Percentiles rank a stretch among this genome's conserved stretches.
These are phyloP conservation scores for Dendroctonus ponderosae DNA, from an alignment of 1,140 invertebrate species.

Conservation along the genomic window DNA sequence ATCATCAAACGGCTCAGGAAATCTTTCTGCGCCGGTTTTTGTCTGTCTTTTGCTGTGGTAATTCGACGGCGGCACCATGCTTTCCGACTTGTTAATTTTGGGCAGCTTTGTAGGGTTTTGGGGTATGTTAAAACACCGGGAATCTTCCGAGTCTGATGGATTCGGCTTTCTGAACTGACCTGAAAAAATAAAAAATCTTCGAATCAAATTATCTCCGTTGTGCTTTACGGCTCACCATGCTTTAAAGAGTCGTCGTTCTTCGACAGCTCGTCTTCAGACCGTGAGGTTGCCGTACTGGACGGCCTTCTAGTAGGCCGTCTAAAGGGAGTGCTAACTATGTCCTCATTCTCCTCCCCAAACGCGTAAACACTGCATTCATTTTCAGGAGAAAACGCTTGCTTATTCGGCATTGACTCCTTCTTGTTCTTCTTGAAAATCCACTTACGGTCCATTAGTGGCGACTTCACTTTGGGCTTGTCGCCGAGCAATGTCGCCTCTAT, in stretches of 20 bases:
- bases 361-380: conserved; percentile 72
- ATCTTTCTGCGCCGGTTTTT: conserved; percentile 51
- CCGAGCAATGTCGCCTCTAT: conserved; percentile 2
- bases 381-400: conserved; percentile 65
- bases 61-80: conserved; percentile 56
- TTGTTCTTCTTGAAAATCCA: conserved; percentile 58
- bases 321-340: conserved; percentile 58
- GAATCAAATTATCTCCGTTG: background rate
- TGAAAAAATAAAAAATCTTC: conserved; percentile 3
- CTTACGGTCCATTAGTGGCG: conserved; percentile 51
- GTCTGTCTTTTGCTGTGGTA: conserved; percentile 58
- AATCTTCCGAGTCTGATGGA: conserved; percentile 52
- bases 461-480: conserved; percentile 17
- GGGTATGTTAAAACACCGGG: conserved; percentile 70
- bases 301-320: conserved; percentile 54
- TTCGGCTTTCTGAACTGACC: conserved; percentile 39
- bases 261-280: conserved; percentile 49
- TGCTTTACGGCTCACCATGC: conserved; percentile 22
- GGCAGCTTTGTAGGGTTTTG: conserved; percentile 55
- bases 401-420: conserved; percentile 51
- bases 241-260: conserved; percentile 46
- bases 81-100: conserved; percentile 48
- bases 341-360: conserved; percentile 63
- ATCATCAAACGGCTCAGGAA: conserved; percentile 45
- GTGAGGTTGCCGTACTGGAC: conserved; percentile 51